A percentile compares a stretch with the other conserved stretches of the same genome.
phyloP scores from a whole-genome alignment of 64 coral and sea anemone genomes.

The Porites australiensis region DNA sequence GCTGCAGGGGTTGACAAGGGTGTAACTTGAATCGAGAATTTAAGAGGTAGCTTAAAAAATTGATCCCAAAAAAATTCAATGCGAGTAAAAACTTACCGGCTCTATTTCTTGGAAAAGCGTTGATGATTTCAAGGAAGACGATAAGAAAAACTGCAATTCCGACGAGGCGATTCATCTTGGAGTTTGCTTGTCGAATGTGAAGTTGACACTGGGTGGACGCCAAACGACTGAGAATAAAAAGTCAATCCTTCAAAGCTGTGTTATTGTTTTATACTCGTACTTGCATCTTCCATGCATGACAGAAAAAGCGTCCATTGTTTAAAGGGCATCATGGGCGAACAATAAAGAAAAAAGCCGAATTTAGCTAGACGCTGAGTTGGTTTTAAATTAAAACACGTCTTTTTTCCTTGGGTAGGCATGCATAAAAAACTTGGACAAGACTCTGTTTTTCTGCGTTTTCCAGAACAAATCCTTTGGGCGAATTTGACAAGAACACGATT shows the following conservation, averaged over 20 bases:
- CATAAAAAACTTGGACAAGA: not conserved
- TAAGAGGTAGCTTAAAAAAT: not conserved
- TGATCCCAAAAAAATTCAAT: not conserved
- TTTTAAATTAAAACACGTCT: not conserved
- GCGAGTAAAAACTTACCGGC: not conserved
- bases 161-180: not conserved
- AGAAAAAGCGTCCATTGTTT: conserved; percentile 5
- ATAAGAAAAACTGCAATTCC: not conserved
- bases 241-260: not conserved
- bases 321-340: conserved; percentile 3
- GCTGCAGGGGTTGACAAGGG: not conserved
- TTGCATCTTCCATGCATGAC: not conserved
- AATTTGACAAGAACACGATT: not conserved
- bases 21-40: not conserved
- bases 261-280: conserved; percentile 18
- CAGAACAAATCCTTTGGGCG: not conserved
- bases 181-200: not conserved
- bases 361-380: not conserved
- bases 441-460: not conserved
- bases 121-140: not conserved
- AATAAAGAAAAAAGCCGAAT: conserved; percentile 28
- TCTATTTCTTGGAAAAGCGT: conserved; percentile 27
- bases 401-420: conserved; percentile 26
- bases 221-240: not conserved
- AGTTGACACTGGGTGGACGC: not conserved